These are phyloP conservation scores for Athene noctua DNA, from an alignment of 2,113 vertebrate genomes.

Conservation along the genomic window DNA sequence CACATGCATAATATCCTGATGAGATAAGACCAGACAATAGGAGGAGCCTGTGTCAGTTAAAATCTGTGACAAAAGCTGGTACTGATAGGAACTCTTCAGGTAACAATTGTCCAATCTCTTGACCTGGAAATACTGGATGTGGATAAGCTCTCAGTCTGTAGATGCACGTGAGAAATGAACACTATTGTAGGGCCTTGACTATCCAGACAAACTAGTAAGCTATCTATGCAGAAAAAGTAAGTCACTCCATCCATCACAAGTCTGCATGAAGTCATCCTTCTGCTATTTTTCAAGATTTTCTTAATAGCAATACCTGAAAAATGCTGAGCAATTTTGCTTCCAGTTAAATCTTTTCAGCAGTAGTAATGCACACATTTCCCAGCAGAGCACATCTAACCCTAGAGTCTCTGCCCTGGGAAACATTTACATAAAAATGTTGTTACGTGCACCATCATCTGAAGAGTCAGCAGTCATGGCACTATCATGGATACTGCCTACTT, in stretches of 20 bases:
- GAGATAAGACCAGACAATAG: neutral
- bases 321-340: neutral
- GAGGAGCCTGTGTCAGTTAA: neutral
- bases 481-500: neutral
- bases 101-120: neutral
- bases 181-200: neutral
- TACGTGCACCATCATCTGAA: neutral
- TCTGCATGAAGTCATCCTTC: neutral
- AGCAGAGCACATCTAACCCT: neutral
- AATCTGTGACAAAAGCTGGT: neutral
- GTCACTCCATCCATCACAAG: neutral
- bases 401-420: neutral
- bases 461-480: neutral
- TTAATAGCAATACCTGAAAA: neutral
- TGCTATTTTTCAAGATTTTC: neutral
- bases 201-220: neutral
- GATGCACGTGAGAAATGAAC: neutral
- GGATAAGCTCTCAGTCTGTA: neutral
- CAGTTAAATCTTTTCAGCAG: neutral
- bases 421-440: accelerated
- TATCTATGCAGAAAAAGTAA: neutral
- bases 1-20: neutral
- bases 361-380: neutral
- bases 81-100: neutral
- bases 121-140: neutral